Base-by-base conservation (phyloP, 1,140 invertebrate species). In the Goniozus legneri region DNA sequence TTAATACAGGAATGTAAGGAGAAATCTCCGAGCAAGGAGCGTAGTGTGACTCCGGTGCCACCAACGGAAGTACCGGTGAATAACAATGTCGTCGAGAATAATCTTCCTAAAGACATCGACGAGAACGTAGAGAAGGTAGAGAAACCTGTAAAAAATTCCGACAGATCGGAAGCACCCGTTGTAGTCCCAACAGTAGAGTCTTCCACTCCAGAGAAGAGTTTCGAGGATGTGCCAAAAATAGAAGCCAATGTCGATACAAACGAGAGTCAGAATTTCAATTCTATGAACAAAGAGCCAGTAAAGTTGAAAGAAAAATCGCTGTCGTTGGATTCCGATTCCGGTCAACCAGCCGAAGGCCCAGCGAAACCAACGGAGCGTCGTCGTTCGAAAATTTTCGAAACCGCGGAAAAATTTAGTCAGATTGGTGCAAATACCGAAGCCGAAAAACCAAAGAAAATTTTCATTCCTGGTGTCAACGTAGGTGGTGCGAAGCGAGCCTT, bases 401-500 rank as follows among this genome's bases (percentile, higher is more conserved):
- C 83, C 3, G 83, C 84, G 0, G 84, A 86, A 61, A 85, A 86
- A 63, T 84, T 86, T 59, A 84, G 84, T 60, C 83, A 82, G 54
- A 60, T 84, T 51, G 43, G 62, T 19, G 58, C 70, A 7, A 58
- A 61, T 4, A 69, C 43, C 3, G 69, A 76, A 2, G 52, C 56
- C 18, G 79, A 85, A 21, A 89, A 89, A 65, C 84, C 85, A 12
- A 90, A 89, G 64, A 91, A 90, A 62, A 79, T 88, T 21, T 82
- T 87, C 51, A 85, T 91, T 62, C 85, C 88, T 12, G 88, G 84
- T 19, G 87, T 89, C 10, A 89, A 87, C 64, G 89, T 91, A 2
- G 86, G 85, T 44, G 89, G 86, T 62, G 88, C 87, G 42, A 91
- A 90, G 56, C 84, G 87, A 54, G 88, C 88, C 55, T 92, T 90